These are phyloP conservation scores for Cygnus olor DNA, from an alignment of 2,797 vertebrate species.

Conservation along the genomic window DNA sequence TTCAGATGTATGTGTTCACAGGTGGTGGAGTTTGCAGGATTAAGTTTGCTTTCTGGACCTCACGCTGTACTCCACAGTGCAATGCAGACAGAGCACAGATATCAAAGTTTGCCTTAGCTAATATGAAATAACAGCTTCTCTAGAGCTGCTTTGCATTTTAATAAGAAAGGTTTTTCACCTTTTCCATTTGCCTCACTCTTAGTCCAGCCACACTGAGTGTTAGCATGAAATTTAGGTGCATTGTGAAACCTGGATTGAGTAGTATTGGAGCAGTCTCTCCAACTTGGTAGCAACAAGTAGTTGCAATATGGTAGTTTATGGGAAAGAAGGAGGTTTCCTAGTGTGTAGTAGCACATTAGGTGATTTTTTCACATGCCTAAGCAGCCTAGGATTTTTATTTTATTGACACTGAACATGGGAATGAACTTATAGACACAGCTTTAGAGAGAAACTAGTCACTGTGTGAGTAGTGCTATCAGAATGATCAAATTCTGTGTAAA, in stretches of 20 bases:
- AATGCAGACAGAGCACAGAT: neutral
- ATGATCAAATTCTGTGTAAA: neutral
- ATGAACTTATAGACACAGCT: neutral
- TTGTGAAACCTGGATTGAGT: neutral
- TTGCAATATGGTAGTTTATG: neutral
- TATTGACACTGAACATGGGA: neutral
- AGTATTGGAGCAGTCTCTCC: neutral
- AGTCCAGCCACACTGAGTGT: neutral
- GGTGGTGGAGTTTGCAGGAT: neutral
- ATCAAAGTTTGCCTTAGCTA: neutral
- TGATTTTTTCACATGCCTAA: neutral
- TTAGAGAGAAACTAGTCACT: neutral
- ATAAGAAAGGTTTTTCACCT: neutral
- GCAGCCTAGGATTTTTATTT: neutral
- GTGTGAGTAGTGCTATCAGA: neutral
- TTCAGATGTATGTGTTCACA: neutral
- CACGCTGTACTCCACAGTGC: neutral
- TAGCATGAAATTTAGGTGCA: neutral
- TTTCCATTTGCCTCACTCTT: neutral
- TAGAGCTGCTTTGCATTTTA: neutral
- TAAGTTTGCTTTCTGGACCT: neutral
- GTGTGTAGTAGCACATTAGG: fast-evolving
- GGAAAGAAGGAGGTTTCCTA: neutral
- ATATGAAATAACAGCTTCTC: neutral
- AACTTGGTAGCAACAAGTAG: neutral